These are phyloP conservation scores for Amblyraja radiata DNA, from an alignment of 2,797 vertebrate species.

Conservation along the genomic window DNA sequence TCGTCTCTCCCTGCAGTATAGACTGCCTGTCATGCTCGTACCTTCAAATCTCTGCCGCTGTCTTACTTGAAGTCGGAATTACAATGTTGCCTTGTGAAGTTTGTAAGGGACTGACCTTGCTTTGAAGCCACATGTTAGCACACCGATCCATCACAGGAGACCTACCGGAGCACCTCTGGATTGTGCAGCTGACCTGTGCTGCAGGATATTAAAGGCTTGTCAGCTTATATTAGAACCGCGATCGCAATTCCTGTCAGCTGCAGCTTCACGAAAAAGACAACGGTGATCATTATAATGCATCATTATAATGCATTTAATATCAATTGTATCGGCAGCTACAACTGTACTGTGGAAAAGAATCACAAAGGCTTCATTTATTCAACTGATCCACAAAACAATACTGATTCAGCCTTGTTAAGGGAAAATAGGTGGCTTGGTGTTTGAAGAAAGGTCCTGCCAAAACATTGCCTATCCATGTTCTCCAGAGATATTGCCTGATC, in stretches of 20 bases:
- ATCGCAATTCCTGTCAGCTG: constrained; percentile 2
- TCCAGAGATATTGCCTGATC: too few relatives aligned
- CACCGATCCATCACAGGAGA: neutral
- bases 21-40: neutral
- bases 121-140: constrained; percentile 19
- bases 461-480: too few relatives aligned
- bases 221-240: constrained; percentile 9
- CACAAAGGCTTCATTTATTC: neutral
- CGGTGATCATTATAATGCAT: constrained; percentile 7
- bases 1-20: neutral
- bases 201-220: constrained; percentile 5
- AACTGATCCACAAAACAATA: neutral
- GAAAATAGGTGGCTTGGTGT: too few relatives aligned
- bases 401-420: too few relatives aligned
- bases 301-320: neutral
- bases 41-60: neutral
- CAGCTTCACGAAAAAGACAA: neutral
- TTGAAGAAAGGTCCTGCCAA: too few relatives aligned
- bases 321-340: neutral
- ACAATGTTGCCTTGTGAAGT: constrained; percentile 8
- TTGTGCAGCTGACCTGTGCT: neutral
- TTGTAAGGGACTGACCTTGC: neutral
- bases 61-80: neutral
- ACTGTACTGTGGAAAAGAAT: neutral
- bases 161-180: neutral